Percentiles rank a stretch among this genome's conserved stretches.
Conservation (phyloP, 2,888 invertebrate genomes). For the Limenitis camilla region DNA sequence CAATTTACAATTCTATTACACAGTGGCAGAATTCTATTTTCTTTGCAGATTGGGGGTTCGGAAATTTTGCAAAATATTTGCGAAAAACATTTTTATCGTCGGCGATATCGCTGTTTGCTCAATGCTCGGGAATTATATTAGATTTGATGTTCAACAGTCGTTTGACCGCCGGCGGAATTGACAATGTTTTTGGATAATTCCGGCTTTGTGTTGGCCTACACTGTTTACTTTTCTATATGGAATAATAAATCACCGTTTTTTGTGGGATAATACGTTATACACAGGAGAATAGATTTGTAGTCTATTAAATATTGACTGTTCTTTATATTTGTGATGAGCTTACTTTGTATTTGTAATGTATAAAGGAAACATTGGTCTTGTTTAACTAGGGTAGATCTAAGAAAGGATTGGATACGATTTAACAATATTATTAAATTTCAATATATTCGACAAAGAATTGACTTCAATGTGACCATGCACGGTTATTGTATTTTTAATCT, state of each 20-base stretch:
- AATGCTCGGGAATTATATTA: conserved; percentile 30
- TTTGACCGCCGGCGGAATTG: conserved; percentile 27
- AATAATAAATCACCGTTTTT: conserved; percentile 14
- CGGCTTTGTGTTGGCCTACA: conserved; percentile 17
- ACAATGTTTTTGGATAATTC: conserved; percentile 30
- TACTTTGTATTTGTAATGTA: too few species aligned
- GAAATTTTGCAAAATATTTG: conserved; percentile 32
- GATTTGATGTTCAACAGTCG: conserved; percentile 29
- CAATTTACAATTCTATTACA: conserved; percentile 27
- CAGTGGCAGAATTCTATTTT: conserved; percentile 18
- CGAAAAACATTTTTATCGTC: conserved; percentile 32
- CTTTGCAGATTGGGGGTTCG: conserved; percentile 13
- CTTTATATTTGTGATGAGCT: too few species aligned
- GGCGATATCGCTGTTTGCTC: conserved; percentile 30
- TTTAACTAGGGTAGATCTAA: too few species aligned
- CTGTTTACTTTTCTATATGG: conserved; percentile 16
- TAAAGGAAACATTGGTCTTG: too few species aligned
- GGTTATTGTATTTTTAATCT: too few species aligned
- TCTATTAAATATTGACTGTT: too few species aligned
- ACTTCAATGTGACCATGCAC: too few species aligned
- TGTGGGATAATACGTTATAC: background rate
- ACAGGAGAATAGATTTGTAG: too few species aligned
- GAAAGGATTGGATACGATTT: too few species aligned
- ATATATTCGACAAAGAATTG: too few species aligned
- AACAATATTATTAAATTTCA: too few species aligned